These are phyloP conservation scores for Clostera curtula DNA, from an alignment of 2,888 invertebrate species.

Conservation along the genomic window DNA sequence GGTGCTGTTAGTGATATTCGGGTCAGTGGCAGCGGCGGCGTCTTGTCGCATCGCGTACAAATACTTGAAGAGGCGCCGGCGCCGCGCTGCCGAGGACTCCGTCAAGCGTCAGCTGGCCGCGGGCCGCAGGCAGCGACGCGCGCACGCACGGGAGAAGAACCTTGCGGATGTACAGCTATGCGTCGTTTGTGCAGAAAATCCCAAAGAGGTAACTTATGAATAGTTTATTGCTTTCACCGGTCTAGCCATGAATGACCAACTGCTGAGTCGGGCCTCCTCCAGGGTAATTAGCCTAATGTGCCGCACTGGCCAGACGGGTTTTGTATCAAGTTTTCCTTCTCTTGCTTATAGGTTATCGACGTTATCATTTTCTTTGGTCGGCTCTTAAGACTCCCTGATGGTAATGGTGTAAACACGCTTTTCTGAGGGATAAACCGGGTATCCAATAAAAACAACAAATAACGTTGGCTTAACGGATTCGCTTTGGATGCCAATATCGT, in stretches of 20 bases:
- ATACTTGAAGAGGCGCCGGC: constrained; percentile 58
- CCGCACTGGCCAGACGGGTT: too few relatives aligned
- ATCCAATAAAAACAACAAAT: too few relatives aligned
- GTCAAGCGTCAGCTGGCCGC: constrained; percentile 78
- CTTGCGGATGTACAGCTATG: constrained; percentile 81
- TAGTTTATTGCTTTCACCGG: background rate
- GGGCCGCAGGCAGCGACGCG: constrained; percentile 78
- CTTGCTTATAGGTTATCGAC: background rate
- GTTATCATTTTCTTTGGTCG: background rate
- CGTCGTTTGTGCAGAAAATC: constrained; percentile 90
- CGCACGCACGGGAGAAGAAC: constrained; percentile 77
- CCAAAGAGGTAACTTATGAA: constrained; percentile 80
- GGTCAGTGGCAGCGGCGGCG: constrained; percentile 69
- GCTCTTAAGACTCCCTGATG: too few relatives aligned
- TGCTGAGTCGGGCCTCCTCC: too few relatives aligned
- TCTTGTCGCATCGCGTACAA: constrained; percentile 72
- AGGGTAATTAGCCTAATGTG: too few relatives aligned
- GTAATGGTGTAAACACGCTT: too few relatives aligned
- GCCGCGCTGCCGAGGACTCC: constrained; percentile 72
- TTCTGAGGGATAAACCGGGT: too few relatives aligned
- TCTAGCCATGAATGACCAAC: too few relatives aligned
- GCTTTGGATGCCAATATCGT: too few relatives aligned
- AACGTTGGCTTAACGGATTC: too few relatives aligned
- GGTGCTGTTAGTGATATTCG: constrained; percentile 70
- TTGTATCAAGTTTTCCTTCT: too few relatives aligned